phyloP scores from a whole-genome alignment of 2,888 invertebrate genomes.

The Cephonodes hylas region DNA sequence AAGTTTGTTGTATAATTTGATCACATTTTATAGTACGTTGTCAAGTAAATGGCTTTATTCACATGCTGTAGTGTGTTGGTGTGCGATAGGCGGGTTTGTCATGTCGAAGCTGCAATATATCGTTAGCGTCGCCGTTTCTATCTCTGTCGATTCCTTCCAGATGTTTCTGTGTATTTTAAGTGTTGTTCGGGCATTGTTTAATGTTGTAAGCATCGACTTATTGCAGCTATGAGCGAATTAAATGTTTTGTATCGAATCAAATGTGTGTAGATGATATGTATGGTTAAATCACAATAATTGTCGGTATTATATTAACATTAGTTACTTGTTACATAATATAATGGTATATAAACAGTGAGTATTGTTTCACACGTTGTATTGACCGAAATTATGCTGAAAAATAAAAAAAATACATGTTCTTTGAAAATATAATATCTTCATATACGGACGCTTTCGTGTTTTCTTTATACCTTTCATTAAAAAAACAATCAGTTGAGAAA shows the following conservation, averaged over 20 bases:
- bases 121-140: constrained; percentile 9
- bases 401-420: constrained; percentile 77
- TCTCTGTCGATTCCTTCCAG: constrained; percentile 37
- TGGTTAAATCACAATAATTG: constrained; percentile 71
- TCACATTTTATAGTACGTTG: constrained; percentile 61
- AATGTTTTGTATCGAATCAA: constrained; percentile 66
- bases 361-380: constrained; percentile 78
- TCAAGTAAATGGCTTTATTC: constrained; percentile 67
- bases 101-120: constrained; percentile 53
- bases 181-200: constrained; percentile 21
- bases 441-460: constrained; percentile 64
- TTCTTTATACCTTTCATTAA: constrained; percentile 33
- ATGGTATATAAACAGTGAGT: constrained; percentile 63
- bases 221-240: constrained; percentile 53
- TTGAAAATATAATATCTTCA: constrained; percentile 81
- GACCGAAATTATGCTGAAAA: constrained; percentile 72
- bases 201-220: constrained; percentile 33
- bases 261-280: constrained; percentile 70
- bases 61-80: constrained; percentile 68
- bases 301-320: constrained; percentile 67
- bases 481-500: no score
- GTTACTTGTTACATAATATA: constrained; percentile 76
- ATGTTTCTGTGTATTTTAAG: constrained; percentile 25
- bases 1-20: constrained; percentile 30
- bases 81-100: constrained; percentile 64